Evolutionary conservation across 2,797 vertebrate species (phyloP).

Genomic region (Sebastes hopkinsi): DNA sequence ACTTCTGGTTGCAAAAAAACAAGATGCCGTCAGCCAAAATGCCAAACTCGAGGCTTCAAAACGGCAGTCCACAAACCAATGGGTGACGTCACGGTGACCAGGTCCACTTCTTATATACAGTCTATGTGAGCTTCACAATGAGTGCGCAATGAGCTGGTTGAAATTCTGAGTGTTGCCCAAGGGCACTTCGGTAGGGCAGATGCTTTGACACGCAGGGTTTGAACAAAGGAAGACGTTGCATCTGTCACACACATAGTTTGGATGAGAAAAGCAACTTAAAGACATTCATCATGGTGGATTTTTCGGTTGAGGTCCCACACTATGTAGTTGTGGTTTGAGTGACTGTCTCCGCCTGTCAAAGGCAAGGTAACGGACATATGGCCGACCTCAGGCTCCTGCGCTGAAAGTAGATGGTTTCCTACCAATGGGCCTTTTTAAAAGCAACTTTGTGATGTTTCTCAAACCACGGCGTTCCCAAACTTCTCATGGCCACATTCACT

Average conservation of each 20-base stretch:
- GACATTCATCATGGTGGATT: not conserved
- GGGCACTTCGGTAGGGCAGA: not conserved
- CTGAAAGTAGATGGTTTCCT: slow-evolving; percentile 56
- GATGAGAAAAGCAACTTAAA: not conserved
- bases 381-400: slow-evolving; percentile 36
- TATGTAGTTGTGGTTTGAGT: slow-evolving; percentile 2
- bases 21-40: no score
- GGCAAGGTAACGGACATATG: slow-evolving; percentile 24
- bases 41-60: no score
- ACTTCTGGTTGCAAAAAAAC: no score
- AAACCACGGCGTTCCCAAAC: slow-evolving; percentile 76
- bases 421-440: slow-evolving; percentile 58
- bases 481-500: slow-evolving; percentile 81
- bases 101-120: not conserved
- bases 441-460: slow-evolving; percentile 81
- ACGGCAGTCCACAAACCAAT: not conserved
- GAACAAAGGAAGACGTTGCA: not conserved
- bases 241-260: not conserved
- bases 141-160: not conserved
- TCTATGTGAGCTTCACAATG: not conserved
- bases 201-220: not conserved
- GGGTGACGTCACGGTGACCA: fast-evolving
- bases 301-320: slow-evolving; percentile 6
- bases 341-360: slow-evolving; percentile 38
- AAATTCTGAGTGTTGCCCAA: not conserved